These are phyloP conservation scores for Channallabes apus DNA, from an alignment of 2,797 vertebrate species.

Conservation along the genomic window DNA sequence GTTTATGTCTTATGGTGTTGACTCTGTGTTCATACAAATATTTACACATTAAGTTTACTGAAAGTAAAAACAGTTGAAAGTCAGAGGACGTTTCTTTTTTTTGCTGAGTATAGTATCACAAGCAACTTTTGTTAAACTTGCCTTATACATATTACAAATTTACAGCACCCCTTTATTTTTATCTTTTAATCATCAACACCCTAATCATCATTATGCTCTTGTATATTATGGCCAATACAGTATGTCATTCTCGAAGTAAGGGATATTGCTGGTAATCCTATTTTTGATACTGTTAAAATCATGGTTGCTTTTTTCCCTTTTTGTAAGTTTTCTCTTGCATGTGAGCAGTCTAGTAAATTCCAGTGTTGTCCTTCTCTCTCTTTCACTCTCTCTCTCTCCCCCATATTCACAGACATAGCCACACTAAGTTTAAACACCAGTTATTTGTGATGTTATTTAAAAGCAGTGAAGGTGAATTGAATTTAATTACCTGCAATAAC, in stretches of 20 bases:
- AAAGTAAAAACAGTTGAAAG: no score
- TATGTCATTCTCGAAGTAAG: not conserved
- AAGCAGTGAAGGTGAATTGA: not conserved
- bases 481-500: slow-evolving; percentile 18
- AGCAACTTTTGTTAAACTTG: not conserved
- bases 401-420: slow-evolving; percentile 28
- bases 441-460: slow-evolving; percentile 23
- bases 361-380: slow-evolving; percentile 8
- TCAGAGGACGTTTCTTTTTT: no score
- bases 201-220: slow-evolving; percentile 25
- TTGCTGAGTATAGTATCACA: no score
- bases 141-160: not conserved
- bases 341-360: slow-evolving; percentile 29
- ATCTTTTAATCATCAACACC: not conserved
- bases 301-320: not conserved
- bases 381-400: slow-evolving; percentile 11
- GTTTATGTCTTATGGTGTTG: no score
- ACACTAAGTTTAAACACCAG: slow-evolving; percentile 21
- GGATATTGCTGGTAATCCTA: not conserved
- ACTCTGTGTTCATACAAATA: no score
- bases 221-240: slow-evolving; percentile 10
- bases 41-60: no score
- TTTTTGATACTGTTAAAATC: slow-evolving; percentile 18
- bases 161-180: not conserved
- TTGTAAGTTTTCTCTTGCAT: slow-evolving; percentile 9